Evolutionary conservation across 2,888 invertebrate species (phyloP), one percentile per base, ranked within the genome.

Genomic region (Drosophila atroscutellata): DNA sequence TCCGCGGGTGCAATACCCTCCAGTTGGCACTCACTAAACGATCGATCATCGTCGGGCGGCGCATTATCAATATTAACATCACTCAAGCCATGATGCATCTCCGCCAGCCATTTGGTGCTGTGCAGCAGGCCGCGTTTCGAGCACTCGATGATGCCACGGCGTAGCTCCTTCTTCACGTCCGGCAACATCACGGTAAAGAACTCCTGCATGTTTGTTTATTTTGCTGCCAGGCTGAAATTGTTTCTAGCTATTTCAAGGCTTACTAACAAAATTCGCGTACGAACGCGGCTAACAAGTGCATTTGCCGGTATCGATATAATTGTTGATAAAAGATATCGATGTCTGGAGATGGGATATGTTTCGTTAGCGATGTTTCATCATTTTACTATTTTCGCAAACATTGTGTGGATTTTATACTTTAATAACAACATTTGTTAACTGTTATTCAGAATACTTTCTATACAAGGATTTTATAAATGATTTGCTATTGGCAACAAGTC

Each of bases 31-130:
- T 81, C 77, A 49, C 72, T 83, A 28, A 89, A 87, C 15, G 77
- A 73, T 7, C 58, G 65, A 56, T 80, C 84, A 7, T 74, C 77
- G 1, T 82, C 74, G 0, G 72, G 75, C 1, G 77, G 28, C 0
- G 72, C 57, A 60, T 72, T 80, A 20, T 90, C 86, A 7, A 81
- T 76, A 18, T 95, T 95, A 34, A 96, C 94, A 84, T 96, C 95
- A 89, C 94, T 95, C 50, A 98, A 90, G 0, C 97, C 95, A 91
- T 94, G 96, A 93, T 97, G 97, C 91, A 98, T 93, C 93, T 98
- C 98, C 0, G 98, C 95, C 69, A 98, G 94, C 98, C 98, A 98
- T 94, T 98, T 98, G 26, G 96, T 95, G 75, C 96, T 96, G 89
- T 98, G 96, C 75, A 95, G 93, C 57, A 98, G 93, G 39, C 98